Percentiles rank a stretch among this genome's conserved stretches.
Evolutionary conservation across 2,113 vertebrate genomes (phyloP).

Genomic region (human): GRCh38 chr18:3929501-3930000

Average conservation of each 20-base stretch:
- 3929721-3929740: neutral
- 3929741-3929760: neutral
- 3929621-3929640: neutral
- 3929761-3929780: neutral
- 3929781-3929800: neutral
- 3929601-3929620: neutral
- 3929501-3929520: neutral
- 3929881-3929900: neutral
- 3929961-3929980: neutral
- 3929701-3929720: neutral
- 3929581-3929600: neutral
- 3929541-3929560: neutral
- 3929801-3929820: neutral
- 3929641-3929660: neutral
- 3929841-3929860: neutral
- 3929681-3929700: neutral
- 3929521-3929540: neutral
- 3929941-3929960: neutral
- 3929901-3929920: neutral
- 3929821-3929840: neutral
- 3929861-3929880: neutral
- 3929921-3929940: neutral
- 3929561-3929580: fast-evolving
- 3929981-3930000: neutral
- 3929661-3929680: neutral